Evolutionary conservation across 1,140 invertebrate species (phyloP).

Genomic region (Drosophila seguyi): DNA sequence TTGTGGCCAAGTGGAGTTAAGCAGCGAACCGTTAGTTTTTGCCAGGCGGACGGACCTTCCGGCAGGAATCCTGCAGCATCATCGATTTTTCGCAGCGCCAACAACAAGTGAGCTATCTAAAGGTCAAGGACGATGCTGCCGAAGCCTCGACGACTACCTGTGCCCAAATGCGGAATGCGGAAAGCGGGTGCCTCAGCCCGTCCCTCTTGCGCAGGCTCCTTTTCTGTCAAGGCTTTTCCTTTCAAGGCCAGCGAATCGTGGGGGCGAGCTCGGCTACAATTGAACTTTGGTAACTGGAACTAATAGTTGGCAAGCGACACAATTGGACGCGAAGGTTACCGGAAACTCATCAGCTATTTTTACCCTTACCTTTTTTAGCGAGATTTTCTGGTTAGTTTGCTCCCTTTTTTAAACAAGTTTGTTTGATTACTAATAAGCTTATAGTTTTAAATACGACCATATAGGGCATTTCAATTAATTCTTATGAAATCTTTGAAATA

Average conservation of each 20-base stretch:
- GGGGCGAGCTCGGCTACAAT: constrained; percentile 12
- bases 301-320: constrained; percentile 6
- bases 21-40: background rate
- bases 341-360: constrained; percentile 4
- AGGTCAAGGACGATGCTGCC: constrained; percentile 73
- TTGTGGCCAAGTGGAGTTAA: constrained; percentile 41
- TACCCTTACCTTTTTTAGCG: background rate
- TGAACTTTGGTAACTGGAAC: constrained; percentile 14
- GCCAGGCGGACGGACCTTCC: background rate
- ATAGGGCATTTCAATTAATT: too few relatives aligned
- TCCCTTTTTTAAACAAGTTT: background rate
- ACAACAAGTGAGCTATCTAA: constrained; percentile 66
- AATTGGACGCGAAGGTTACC: background rate
- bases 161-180: constrained; percentile 26
- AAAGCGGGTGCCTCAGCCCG: constrained; percentile 17
- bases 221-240: constrained; percentile 65
- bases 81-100: constrained; percentile 66
- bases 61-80: constrained; percentile 1
- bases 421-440: background rate
- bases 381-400: background rate
- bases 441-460: too few relatives aligned
- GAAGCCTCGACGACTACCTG: constrained; percentile 53
- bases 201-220: constrained; percentile 51
- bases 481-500: background rate
- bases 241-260: constrained; percentile 69